Base-by-base conservation (phyloP, 2,888 invertebrate genomes). In the Cephus sareptanus region DNA sequence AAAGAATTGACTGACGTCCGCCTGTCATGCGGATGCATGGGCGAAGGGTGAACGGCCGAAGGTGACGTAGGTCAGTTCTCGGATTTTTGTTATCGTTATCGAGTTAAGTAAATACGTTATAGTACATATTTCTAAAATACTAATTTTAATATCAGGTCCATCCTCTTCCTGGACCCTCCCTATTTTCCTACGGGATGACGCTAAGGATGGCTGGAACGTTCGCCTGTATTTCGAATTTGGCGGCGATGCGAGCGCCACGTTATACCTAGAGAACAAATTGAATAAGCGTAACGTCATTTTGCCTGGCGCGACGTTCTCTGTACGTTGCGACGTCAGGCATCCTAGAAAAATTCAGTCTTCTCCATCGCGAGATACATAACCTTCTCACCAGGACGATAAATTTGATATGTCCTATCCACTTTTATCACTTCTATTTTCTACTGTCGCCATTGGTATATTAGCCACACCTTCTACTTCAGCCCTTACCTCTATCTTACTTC, bases 281-380 rank as follows among this genome's bases (percentile, higher is more conserved):
- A 85, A 86, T 86, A 84, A 85, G 79, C 75, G 82, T 84, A 84
- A 85, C 83, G 79, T 71, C 77, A 83, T 84, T 84, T 82, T 78
- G 56, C 23, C 80, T 70, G 77, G 73, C 2, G 23, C 56, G 56
- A 56, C 23, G 56, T 23, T 9, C 56, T 23, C 23, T 56, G 9
- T 9, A 23, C 56, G 56, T 23, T 23, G 56, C 23, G 9, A 56
- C 56, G 23, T 56, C 56, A 56, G 56, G 6, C 2, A 78, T 68
- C n/a, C 31, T 13, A 68, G 76, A 78, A 86, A 85, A 85, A 86
- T 86, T 83, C 82, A 81, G 80, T 82, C 76, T 75, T 34, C 81
- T 34, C 23, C 23, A 23, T 34, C 13, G 11, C 69, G 56, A 13
- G 35, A 56, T 34, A 73, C 33, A 34, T 31, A 13, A 56, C 23